A percentile compares a stretch with the other conserved stretches of the same genome.
phyloP scores from a whole-genome alignment of 1,140 invertebrate genomes.

The Lepidotrigona ventralis region DNA sequence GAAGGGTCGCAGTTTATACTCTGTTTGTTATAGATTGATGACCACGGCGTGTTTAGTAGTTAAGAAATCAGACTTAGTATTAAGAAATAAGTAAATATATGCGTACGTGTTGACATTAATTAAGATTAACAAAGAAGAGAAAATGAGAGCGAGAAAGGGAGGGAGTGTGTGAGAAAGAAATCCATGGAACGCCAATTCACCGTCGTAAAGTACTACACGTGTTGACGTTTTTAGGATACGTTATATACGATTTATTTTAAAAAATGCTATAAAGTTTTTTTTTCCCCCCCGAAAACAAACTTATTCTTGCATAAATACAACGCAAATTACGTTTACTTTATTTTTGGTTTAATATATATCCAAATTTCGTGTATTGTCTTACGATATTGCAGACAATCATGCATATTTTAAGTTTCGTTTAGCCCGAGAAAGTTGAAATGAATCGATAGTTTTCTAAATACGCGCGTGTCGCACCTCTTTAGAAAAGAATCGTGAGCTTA shows the following conservation, averaged over 20 bases:
- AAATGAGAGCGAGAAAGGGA: slow-evolving; percentile 28
- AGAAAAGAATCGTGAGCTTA: slow-evolving; percentile 12
- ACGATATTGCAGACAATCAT: slow-evolving; percentile 23
- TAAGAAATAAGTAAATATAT: slow-evolving; percentile 52
- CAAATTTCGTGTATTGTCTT: slow-evolving; percentile 30
- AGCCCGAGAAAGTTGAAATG: not conserved
- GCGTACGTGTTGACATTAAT: slow-evolving; percentile 46
- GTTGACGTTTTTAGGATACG: slow-evolving; percentile 45
- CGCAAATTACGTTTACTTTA: not conserved
- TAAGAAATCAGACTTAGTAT: slow-evolving; percentile 50
- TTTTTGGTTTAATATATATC: slow-evolving; percentile 1
- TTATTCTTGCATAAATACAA: not conserved
- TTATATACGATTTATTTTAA: slow-evolving; percentile 41
- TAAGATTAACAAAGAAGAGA: slow-evolving; percentile 41
- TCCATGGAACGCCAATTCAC: slow-evolving; percentile 39
- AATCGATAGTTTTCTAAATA: not conserved
- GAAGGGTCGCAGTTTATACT: slow-evolving; percentile 65
- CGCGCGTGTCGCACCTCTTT: not conserved
- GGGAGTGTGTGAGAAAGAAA: slow-evolving; percentile 28
- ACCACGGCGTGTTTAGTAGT: slow-evolving; percentile 57
- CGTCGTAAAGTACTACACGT: slow-evolving; percentile 54
- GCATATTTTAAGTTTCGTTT: slow-evolving; percentile 31
- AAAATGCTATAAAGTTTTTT: slow-evolving; percentile 26
- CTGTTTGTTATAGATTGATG: slow-evolving; percentile 62
- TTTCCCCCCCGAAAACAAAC: not conserved